phyloP scores from a whole-genome alignment of 2,797 vertebrate genomes.

The Coracias cyanogaster region DNA sequence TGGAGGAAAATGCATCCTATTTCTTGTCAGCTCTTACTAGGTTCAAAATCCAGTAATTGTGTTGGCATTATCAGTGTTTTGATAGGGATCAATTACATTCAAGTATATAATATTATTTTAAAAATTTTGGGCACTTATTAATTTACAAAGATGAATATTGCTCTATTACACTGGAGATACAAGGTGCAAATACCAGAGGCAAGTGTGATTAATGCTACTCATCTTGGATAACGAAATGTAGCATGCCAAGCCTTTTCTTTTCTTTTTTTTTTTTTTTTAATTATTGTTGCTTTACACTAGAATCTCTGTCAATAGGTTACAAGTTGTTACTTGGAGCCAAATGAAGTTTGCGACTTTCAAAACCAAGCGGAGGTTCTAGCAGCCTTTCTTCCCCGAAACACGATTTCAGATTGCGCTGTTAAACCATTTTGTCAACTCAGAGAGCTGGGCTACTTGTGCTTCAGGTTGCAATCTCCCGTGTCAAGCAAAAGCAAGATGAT shows the following conservation, averaged over 20 bases:
- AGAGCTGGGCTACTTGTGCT: slow-evolving; percentile 38
- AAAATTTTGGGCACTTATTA: slow-evolving; percentile 14
- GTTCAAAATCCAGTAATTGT: not conserved
- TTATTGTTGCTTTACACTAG: not conserved
- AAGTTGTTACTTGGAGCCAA: not conserved
- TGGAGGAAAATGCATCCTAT: fast-evolving
- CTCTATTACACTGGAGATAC: not conserved
- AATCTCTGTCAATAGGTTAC: slow-evolving; percentile 17
- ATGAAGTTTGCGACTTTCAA: slow-evolving; percentile 4
- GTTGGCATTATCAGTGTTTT: not conserved
- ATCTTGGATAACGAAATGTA: slow-evolving; percentile 31
- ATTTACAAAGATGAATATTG: slow-evolving; percentile 39
- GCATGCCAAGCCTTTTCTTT: not conserved
- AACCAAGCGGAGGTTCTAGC: not conserved
- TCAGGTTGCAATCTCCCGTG: slow-evolving; percentile 32
- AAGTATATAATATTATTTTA: not conserved
- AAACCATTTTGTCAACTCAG: not conserved
- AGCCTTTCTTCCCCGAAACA: not conserved
- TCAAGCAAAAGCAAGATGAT: slow-evolving; percentile 20
- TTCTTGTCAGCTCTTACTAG: not conserved
- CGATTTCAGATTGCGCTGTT: not conserved
- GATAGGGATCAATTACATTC: not conserved
- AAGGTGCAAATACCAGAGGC: slow-evolving; percentile 49
- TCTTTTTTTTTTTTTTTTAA: too few relatives aligned
- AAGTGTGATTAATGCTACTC: slow-evolving; percentile 34